Evolutionary conservation across 1,140 invertebrate species (phyloP).

Genomic region (Epicauta chinensis): DNA sequence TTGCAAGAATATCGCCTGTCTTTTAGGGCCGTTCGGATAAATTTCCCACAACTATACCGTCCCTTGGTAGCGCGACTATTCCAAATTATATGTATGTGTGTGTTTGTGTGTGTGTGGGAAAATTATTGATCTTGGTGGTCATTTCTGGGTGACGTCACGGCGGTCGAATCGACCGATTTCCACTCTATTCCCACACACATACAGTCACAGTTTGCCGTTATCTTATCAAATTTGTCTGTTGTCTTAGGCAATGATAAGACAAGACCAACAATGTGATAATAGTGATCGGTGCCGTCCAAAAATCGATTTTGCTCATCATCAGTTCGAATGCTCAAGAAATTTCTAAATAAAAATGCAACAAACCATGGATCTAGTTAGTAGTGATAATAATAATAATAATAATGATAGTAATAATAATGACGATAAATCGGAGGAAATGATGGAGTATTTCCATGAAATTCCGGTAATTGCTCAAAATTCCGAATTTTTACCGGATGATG

Average conservation of each 20-base stretch:
- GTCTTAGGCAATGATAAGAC: neutral
- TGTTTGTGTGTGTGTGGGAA: slow-evolving; percentile 19
- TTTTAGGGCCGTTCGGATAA: too few species aligned
- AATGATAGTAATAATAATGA: neutral
- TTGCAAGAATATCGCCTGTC: too few species aligned
- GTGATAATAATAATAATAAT: slow-evolving; percentile 17
- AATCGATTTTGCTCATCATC: slow-evolving; percentile 14
- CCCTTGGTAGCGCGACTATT: too few species aligned
- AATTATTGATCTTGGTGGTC: slow-evolving; percentile 37
- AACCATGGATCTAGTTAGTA: slow-evolving; percentile 16
- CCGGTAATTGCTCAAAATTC: slow-evolving; percentile 12
- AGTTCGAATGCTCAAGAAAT: slow-evolving; percentile 18
- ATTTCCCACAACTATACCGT: too few species aligned
- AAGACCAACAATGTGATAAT: slow-evolving; percentile 20
- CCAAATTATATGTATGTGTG: too few species aligned
- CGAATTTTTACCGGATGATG: slow-evolving; percentile 27
- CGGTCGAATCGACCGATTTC: slow-evolving; percentile 35
- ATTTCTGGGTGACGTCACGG: slow-evolving; percentile 35
- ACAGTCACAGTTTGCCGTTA: slow-evolving; percentile 18
- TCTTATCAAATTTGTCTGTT: neutral
- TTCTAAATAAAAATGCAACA: slow-evolving; percentile 14
- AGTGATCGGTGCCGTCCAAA: slow-evolving; percentile 1
- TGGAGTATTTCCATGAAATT: slow-evolving; percentile 5
- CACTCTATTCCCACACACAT: slow-evolving; percentile 11
- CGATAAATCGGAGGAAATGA: slow-evolving; percentile 3